Percentiles rank a stretch among this genome's conserved stretches.
Evolutionary conservation across 2,797 vertebrate genomes (phyloP).

Genomic region (Pagetopsis macropterus): DNA sequence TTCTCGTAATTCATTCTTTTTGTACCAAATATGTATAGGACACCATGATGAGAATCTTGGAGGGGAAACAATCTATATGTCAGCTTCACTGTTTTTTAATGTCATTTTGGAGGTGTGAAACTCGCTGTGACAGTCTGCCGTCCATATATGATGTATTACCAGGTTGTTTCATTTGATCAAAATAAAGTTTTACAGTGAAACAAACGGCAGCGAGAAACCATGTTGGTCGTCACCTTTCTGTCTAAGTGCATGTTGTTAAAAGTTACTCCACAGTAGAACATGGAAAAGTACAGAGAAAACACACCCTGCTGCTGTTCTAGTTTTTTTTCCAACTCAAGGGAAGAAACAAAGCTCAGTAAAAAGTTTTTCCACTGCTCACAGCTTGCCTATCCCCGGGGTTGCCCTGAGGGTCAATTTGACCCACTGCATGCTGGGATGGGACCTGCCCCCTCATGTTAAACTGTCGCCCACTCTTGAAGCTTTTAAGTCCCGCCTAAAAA

Average conservation of each 20-base stretch:
- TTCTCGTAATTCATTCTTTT: slow-evolving; percentile 88
- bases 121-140: slow-evolving; percentile 64
- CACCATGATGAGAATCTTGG: slow-evolving; percentile 73
- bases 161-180: slow-evolving; percentile 76
- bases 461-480: too few relatives aligned
- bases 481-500: too few relatives aligned
- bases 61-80: slow-evolving; percentile 26
- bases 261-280: neutral
- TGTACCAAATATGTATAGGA: slow-evolving; percentile 95
- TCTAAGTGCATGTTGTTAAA: neutral
- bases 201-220: neutral
- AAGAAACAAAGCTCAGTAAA: neutral
- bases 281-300: neutral
- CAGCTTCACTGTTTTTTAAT: slow-evolving; percentile 71
- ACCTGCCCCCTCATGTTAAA: too few relatives aligned
- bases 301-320: neutral
- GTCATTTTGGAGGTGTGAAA: slow-evolving; percentile 75
- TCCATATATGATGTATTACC: slow-evolving; percentile 69
- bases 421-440: neutral
- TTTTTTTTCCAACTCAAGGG: neutral
- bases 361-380: neutral
- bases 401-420: neutral
- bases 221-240: neutral
- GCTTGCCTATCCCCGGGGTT: neutral
- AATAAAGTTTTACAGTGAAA: slow-evolving; percentile 83